Percentiles rank a stretch among this genome's conserved stretches.
Conservation (phyloP, 2,113 vertebrate genomes). For the Cranoglanis bouderius region DNA sequence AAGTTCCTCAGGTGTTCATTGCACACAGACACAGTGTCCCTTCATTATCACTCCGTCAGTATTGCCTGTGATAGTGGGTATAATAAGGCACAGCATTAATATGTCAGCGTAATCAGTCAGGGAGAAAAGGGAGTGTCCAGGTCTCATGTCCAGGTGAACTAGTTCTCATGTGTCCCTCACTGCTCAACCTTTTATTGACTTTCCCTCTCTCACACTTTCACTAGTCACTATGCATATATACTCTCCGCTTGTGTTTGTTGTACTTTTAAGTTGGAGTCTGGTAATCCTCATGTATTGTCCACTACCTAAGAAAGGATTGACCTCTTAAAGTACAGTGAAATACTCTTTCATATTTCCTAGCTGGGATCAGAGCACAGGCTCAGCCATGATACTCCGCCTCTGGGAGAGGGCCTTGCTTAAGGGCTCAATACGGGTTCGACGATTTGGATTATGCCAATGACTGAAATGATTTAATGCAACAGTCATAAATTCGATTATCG, state of each 20-base stretch:
- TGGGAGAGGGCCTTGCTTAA: too few relatives aligned
- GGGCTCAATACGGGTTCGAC: neutral
- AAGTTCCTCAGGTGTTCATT: neutral
- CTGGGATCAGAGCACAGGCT: neutral
- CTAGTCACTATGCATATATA: neutral
- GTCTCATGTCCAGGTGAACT: conserved; percentile 45
- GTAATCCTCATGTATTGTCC: neutral
- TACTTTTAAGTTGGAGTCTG: neutral
- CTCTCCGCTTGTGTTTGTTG: neutral
- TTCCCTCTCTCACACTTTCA: conserved; percentile 10
- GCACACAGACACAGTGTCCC: conserved; percentile 13
- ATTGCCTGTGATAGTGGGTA: neutral
- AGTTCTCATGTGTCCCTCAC: conserved; percentile 21
- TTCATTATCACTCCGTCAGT: neutral
- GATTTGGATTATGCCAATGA: neutral
- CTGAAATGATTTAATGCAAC: neutral
- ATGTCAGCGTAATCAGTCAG: conserved; percentile 32
- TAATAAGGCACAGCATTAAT: conserved; percentile 38
- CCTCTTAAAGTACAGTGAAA: neutral
- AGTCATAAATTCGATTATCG: neutral
- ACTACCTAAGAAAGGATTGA: neutral
- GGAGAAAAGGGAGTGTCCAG: conserved; percentile 32
- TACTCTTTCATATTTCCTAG: too few relatives aligned
- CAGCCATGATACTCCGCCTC: neutral
- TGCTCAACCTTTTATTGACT: conserved; percentile 39